Percentiles rank a stretch among this genome's conserved stretches.
These are phyloP conservation scores for Drusus annulatus DNA, from an alignment of 1,140 invertebrate species.

Conservation along the genomic window DNA sequence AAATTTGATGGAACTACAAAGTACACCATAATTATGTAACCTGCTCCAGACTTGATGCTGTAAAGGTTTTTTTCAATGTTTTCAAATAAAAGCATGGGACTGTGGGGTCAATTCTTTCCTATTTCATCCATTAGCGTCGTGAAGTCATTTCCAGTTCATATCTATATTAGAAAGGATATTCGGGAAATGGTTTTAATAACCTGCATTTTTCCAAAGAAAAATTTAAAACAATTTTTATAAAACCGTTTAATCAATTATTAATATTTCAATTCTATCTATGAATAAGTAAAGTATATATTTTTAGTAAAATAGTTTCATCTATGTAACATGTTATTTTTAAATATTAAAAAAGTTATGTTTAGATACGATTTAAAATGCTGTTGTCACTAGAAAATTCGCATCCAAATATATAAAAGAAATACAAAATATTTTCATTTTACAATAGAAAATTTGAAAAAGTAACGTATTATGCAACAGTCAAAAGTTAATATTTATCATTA, in stretches of 20 bases:
- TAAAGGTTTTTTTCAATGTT: too few species aligned
- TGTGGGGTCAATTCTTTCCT: too few species aligned
- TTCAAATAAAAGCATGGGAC: too few species aligned
- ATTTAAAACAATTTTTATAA: background rate
- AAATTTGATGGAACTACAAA: too few species aligned
- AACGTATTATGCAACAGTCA: slow-evolving; percentile 53
- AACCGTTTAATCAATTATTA: slow-evolving; percentile 17
- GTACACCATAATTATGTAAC: too few species aligned
- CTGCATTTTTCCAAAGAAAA: background rate
- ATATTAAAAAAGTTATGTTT: slow-evolving; percentile 11
- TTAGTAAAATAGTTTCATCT: slow-evolving; percentile 47
- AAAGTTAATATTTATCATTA: slow-evolving; percentile 46
- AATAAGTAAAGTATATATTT: slow-evolving; percentile 45
- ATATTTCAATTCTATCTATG: slow-evolving; percentile 45
- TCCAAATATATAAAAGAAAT: slow-evolving; percentile 37
- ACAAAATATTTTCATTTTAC: slow-evolving; percentile 44
- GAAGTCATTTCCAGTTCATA: too few species aligned
- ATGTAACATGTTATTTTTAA: slow-evolving; percentile 40
- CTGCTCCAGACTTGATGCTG: too few species aligned
- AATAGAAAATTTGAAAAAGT: slow-evolving; percentile 56
- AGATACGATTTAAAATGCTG: slow-evolving; percentile 40
- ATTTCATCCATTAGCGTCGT: too few species aligned
- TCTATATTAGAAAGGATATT: too few species aligned
- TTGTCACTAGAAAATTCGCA: slow-evolving; percentile 29
- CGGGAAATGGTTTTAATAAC: background rate